Evolutionary conservation across 1,140 invertebrate genomes (phyloP), one percentile per base, ranked within the genome.

Genomic region (Lepidostoma basale): DNA sequence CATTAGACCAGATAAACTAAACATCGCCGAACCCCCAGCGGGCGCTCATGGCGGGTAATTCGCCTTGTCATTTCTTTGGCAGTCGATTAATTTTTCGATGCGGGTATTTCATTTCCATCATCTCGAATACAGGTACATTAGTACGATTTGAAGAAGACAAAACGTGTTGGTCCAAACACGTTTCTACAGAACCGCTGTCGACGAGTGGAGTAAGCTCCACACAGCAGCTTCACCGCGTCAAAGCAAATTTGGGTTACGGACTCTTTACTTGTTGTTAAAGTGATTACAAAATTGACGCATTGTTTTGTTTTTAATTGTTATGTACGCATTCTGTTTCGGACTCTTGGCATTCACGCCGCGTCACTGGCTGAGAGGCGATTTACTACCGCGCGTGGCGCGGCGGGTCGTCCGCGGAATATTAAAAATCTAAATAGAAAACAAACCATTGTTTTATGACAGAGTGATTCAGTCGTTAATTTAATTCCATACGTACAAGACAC

Each of bases 231-330:
- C 25, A 22, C 8, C 45, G 30, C 18, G 28, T 18, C 4, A 33
- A 42, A 40, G 56, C 36, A 44, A 23, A 60, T 60, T 60, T 40
- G 23, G 56, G 36, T 26, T 60, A 42, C 39, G 20, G 36, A 9
- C 36, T 54, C 26, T 54, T 18, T 30, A 54, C 56, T 60, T 60
- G 36, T 60, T 40, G 39, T 22, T 60, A 60, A 60, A 60, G 56
- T 44, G 44, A 39, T 68, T 68, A 54, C 67, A 63, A 68, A 47
- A 68, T 39, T 33, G 59, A 68, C 67, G 67, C 60, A 69, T 69
- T 64, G 67, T 69, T 36, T 60, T 69, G 42, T 39, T 49, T 69
- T 65, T 65, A 65, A 69, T 69, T 69, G 68, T 69, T 69, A 47
- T 62, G 49, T 44, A 64, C 67, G 60, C 67, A 58, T 30, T 33